phyloP scores from a whole-genome alignment of 2,113 vertebrate species.

The Lophius piscatorius region DNA sequence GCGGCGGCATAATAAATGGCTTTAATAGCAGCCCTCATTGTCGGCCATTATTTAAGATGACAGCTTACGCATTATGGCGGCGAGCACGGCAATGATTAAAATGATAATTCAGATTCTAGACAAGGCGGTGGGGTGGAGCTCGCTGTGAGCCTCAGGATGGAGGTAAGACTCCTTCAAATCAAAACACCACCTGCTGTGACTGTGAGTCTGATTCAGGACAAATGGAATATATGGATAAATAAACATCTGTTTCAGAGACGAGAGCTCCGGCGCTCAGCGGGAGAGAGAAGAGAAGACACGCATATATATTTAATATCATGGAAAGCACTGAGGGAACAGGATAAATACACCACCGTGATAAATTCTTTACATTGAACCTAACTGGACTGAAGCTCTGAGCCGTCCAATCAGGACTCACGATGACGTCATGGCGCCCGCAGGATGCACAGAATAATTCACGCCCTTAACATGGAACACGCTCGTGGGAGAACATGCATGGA shows the following conservation, averaged over 20 bases:
- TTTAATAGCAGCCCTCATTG: conserved; percentile 6
- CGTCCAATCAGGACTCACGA: background rate
- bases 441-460: too few relatives aligned
- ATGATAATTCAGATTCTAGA: conserved; percentile 15
- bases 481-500: too few relatives aligned
- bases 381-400: background rate
- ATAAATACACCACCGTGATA: conserved; percentile 5
- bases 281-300: background rate
- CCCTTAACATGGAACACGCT: too few relatives aligned
- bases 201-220: too few relatives aligned
- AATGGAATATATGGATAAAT: too few relatives aligned
- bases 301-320: conserved; percentile 3
- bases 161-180: background rate
- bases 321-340: background rate
- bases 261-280: background rate
- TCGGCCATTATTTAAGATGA: conserved; percentile 21
- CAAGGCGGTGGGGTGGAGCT: background rate
- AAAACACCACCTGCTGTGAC: too few relatives aligned
- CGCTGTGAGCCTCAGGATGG: background rate
- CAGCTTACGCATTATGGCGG: background rate
- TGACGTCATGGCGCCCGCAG: too few relatives aligned
- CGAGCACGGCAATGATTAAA: conserved; percentile 9
- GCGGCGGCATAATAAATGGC: conserved; percentile 11
- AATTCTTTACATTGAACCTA: conserved; percentile 1
- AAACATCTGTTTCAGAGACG: too few relatives aligned